Base-by-base conservation (phyloP, 2,888 invertebrate genomes). In the Pammene aurita region DNA sequence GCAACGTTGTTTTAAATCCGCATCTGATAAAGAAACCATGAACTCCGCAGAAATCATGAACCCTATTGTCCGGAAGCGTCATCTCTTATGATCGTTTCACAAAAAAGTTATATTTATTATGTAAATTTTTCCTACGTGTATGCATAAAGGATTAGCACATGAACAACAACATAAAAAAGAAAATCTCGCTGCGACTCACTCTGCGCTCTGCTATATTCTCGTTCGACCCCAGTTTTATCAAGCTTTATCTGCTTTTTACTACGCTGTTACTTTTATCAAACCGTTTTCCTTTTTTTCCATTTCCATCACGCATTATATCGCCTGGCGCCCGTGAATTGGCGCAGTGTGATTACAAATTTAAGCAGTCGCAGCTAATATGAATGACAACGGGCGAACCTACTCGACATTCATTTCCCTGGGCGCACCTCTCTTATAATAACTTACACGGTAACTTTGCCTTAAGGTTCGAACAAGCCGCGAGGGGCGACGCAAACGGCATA, bases 401-500 rank as follows among this genome's bases (percentile, higher is more conserved):
- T 92, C 90, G 87, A 88, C 89, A 92, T 91, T 92, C 92, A 92
- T 92, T 92, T 92, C 92, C 92, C 92, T 77, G 73, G 92, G 86
- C 91, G 91, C 90, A 85, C 87, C 87, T 89, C 91, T 90, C 92
- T 90, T 92, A 90, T 92, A 91, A 92, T 92, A 92, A 92, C 90
- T 91, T 91, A 91, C 87, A 84, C 83, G 85, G 86, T 79, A 88
- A 88, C 85, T 89, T 86, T 84, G 84, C 88, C 90, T 90, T 87
- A 87, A 90, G 90, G 88, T 84, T 85, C 78, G 76, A 76, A 76
- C 84, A 66, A 56, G 65, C 69, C 69, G 69, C 65, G 52, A 60
- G 77, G 78, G 77, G 75, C 78, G 77, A 77, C 74, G 74, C 78
- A 79, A 78, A 73, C 77, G 72, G 76, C 78, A 76, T 74, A 74